These are phyloP conservation scores for Lithobates pipiens DNA, from an alignment of 2,797 vertebrate species.

Conservation along the genomic window DNA sequence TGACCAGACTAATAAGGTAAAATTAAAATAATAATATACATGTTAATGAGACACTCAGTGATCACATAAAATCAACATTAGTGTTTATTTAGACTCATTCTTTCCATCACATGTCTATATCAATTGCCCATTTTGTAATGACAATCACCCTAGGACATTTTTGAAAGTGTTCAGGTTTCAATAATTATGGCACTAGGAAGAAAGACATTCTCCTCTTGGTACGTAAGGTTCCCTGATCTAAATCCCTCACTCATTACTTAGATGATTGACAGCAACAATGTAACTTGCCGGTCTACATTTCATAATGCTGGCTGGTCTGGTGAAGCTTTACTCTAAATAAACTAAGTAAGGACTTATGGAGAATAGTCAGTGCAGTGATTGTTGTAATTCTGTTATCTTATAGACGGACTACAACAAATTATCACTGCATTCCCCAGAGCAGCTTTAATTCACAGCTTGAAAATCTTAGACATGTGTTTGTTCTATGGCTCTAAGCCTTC, in stretches of 20 bases:
- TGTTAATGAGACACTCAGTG: slow-evolving; percentile 3
- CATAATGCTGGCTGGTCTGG: neutral
- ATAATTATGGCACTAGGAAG: slow-evolving; percentile 42
- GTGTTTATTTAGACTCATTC: slow-evolving; percentile 8
- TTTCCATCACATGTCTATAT: slow-evolving; percentile 26
- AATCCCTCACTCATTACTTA: slow-evolving; percentile 16
- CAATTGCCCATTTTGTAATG: slow-evolving; percentile 25
- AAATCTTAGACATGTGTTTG: neutral
- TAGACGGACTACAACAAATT: neutral
- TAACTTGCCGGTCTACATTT: neutral
- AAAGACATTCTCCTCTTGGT: slow-evolving; percentile 31
- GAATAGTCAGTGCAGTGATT: neutral
- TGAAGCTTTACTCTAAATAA: neutral
- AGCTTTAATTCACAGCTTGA: neutral
- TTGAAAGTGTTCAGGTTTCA: slow-evolving; percentile 6
- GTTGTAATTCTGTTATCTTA: neutral
- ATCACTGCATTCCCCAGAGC: neutral
- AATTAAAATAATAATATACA: neutral
- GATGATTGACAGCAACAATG: slow-evolving; percentile 35
- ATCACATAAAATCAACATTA: slow-evolving; percentile 6
- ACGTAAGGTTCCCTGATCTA: neutral
- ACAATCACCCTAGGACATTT: slow-evolving; percentile 21
- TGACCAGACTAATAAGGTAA: neutral
- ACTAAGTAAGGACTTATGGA: neutral
- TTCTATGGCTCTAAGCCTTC: neutral